Conservation (phyloP, 2,888 invertebrate genomes). For the Hedya salicella region DNA sequence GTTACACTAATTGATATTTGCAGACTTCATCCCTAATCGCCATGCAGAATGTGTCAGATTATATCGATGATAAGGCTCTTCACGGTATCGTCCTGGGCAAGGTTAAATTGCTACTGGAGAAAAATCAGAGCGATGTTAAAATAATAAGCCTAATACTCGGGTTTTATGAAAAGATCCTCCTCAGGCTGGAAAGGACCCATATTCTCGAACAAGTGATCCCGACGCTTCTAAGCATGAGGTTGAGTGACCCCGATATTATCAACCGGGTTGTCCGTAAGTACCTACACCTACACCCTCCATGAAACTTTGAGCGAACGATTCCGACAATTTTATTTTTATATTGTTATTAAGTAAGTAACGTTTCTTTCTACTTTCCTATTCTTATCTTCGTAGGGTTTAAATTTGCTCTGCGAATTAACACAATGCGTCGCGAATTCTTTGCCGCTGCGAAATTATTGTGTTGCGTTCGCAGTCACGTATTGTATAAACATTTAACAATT, state of each 20-base stretch:
- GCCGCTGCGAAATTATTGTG: slow-evolving; percentile 22
- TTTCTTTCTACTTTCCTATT: slow-evolving; percentile 2
- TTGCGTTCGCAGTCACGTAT: background rate
- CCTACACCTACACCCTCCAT: slow-evolving; percentile 8
- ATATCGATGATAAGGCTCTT: slow-evolving; percentile 92
- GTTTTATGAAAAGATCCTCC: slow-evolving; percentile 92
- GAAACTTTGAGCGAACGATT: slow-evolving; percentile 10
- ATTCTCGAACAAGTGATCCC: slow-evolving; percentile 96
- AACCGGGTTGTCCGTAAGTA: slow-evolving; percentile 97
- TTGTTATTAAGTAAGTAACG: slow-evolving; percentile 2
- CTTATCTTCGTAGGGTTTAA: background rate
- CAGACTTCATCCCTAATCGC: slow-evolving; percentile 96
- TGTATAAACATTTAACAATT: slow-evolving; percentile 3
- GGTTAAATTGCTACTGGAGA: slow-evolving; percentile 92
- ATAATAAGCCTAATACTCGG: slow-evolving; percentile 91
- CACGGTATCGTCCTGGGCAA: slow-evolving; percentile 92
- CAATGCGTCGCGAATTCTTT: slow-evolving; percentile 11
- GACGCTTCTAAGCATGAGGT: slow-evolving; percentile 92
- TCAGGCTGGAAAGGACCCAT: slow-evolving; percentile 93
- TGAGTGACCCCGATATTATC: slow-evolving; percentile 95
- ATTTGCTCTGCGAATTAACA: slow-evolving; percentile 25
- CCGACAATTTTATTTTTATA: background rate
- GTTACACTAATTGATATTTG: slow-evolving; percentile 47
- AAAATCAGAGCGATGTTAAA: slow-evolving; percentile 91
- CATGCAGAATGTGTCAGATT: slow-evolving; percentile 93